Conservation (phyloP, 2,888 invertebrate genomes). For the Coecobrya sp. region DNA sequence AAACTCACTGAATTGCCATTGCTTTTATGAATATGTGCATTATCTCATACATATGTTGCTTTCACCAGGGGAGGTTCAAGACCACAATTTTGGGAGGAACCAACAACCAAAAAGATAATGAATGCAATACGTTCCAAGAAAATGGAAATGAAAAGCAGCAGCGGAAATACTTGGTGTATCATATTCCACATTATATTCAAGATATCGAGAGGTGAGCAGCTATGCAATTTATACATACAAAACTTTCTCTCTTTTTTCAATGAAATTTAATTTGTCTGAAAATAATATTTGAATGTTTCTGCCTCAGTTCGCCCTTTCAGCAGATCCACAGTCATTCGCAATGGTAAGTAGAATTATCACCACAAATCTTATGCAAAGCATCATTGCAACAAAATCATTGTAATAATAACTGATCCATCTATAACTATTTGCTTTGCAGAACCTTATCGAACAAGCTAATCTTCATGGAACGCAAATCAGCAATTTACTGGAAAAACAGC, state of each 20-base stretch:
- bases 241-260: background rate
- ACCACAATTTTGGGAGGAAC: constrained; percentile 97
- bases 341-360: constrained; percentile 81
- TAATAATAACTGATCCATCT: no score
- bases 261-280: background rate
- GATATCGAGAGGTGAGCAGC: constrained; percentile 92
- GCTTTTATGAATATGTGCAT: no score
- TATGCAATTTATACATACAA: background rate
- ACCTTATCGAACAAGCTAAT: constrained; percentile 84
- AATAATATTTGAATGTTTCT: constrained; percentile 45
- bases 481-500: constrained; percentile 83
- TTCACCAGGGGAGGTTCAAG: constrained; percentile 90
- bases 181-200: constrained; percentile 96
- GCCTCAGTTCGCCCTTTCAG: constrained; percentile 82
- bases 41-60: no score
- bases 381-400: no score
- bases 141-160: constrained; percentile 96
- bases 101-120: constrained; percentile 95
- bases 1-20: no score
- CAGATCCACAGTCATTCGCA: constrained; percentile 85
- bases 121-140: constrained; percentile 96
- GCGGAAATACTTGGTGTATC: constrained; percentile 96
- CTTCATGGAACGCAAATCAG: constrained; percentile 84
- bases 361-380: background rate
- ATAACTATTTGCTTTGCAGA: constrained; percentile 59